Base-by-base conservation (phyloP, 2,113 vertebrate genomes). In the Pithys albifrons region DNA sequence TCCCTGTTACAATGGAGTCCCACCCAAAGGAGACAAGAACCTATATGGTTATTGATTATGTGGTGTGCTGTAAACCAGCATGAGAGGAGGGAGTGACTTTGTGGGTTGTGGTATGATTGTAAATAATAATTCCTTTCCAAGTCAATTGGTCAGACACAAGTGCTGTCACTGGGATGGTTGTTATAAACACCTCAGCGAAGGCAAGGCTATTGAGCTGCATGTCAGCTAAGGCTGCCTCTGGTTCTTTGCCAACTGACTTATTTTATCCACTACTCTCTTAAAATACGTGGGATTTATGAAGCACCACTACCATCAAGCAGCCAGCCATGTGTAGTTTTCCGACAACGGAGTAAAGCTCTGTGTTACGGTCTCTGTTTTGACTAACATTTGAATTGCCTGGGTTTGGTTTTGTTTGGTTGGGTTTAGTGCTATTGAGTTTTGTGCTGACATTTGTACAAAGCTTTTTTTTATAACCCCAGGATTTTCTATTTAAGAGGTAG, bases 131-230 rank as follows among this genome's bases (percentile, higher is more conserved):
- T 93, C 27, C 43, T 79, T 52, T 43, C 58, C 61, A 25, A 72
- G 13, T 46, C 49, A 35, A 6, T 13, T 24, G 35, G 20, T 59
- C 7, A n/a, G 51, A 43, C 17, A 15, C 22, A 51, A 74, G 27
- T 13, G 17, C 35, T 82, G 65, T 61, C 78, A 7, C 33, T 41
- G 49, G 46, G 29, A 10, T 29, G 43, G 39, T 37, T 15, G 23
- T 67, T 86, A 2, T 0, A 64, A 52, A 13, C 25, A 20, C 45
- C 46, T 19, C 24, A 57, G 61, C 41, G 67, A 57, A 71, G 66
- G 43, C n/a, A 12, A 69, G 71, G 25, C 27, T 48, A 10, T 43
- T 0, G 0, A 77, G 72, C 23, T 35, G 6, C 0, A 0, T 14
- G 61, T 73, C 59, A 43, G 27, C 15, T 62, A 27, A 52, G 51